Percentiles rank a stretch among this genome's conserved stretches.
phyloP scores from a whole-genome alignment of 2,888 invertebrate species.

The Ptilodon capucinus region DNA sequence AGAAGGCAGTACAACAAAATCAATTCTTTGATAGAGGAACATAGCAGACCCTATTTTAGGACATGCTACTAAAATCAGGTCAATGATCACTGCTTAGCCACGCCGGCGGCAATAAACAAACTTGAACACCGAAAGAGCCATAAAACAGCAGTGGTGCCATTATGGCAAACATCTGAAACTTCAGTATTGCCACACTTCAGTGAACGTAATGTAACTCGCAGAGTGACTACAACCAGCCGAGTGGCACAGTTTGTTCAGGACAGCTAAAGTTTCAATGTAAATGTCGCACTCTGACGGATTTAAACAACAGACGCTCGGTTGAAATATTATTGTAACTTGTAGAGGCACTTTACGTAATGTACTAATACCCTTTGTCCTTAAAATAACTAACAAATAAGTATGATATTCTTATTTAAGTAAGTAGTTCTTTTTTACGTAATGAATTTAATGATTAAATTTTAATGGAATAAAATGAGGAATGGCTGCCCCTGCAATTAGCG shows the following conservation, averaged over 20 bases:
- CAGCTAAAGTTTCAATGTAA: conserved; percentile 13
- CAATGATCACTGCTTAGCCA: neutral
- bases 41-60: too few relatives aligned
- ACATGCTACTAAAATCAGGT: too few relatives aligned
- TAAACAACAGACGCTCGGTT: conserved; percentile 3
- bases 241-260: conserved; percentile 9
- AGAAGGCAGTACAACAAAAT: too few relatives aligned
- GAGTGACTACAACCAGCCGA: neutral
- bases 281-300: conserved; percentile 5
- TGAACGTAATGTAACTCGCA: conserved; percentile 11
- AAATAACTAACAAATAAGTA: too few relatives aligned
- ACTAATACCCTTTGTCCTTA: too few relatives aligned
- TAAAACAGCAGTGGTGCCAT: neutral
- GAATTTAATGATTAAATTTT: too few relatives aligned
- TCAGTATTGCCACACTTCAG: conserved; percentile 2
- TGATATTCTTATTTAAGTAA: too few relatives aligned
- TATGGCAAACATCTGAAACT: neutral
- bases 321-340: conserved; percentile 1
- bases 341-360: neutral
- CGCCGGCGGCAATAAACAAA: neutral
- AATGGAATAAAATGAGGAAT: too few relatives aligned
- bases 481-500: too few relatives aligned
- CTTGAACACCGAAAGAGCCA: neutral
- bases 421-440: too few relatives aligned
- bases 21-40: too few relatives aligned